Evolutionary conservation across 2,113 vertebrate genomes (phyloP).

Genomic region (Crotalus horridus): DNA sequence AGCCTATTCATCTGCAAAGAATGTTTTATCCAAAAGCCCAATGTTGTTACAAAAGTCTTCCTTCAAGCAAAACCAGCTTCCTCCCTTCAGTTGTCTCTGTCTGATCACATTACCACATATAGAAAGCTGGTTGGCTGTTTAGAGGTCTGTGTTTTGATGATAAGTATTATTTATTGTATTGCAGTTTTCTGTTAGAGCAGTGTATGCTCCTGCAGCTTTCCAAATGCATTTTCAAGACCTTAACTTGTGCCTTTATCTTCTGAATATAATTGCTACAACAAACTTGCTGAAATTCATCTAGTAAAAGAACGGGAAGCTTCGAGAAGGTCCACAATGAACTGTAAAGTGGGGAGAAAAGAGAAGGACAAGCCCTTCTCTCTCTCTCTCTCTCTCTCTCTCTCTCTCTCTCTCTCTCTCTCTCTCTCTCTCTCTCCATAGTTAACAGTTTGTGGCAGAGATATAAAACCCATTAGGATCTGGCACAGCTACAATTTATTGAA

Average conservation of each 20-base stretch:
- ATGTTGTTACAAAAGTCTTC: conserved; percentile 42
- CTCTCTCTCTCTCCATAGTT: not conserved
- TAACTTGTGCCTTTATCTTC: conserved; percentile 40
- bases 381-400: not conserved
- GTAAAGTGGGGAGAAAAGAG: conserved; percentile 2
- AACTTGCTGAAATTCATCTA: conserved; percentile 36
- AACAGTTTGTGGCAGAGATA: conserved; percentile 33
- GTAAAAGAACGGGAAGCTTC: conserved; percentile 15
- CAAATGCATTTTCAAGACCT: conserved; percentile 39
- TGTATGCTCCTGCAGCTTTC: conserved; percentile 31
- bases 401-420: no score
- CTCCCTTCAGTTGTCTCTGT: conserved; percentile 34
- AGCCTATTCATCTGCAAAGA: conserved; percentile 26
- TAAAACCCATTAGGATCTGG: conserved; percentile 46
- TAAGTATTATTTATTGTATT: conserved; percentile 54
- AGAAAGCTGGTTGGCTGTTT: conserved; percentile 38
- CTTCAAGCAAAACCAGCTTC: conserved; percentile 23
- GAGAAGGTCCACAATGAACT: conserved; percentile 18
- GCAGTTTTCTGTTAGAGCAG: conserved; percentile 32
- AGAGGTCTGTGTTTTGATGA: conserved; percentile 49
- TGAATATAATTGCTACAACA: conserved; percentile 43
- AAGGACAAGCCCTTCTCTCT: conserved; percentile 9
- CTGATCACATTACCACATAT: conserved; percentile 27
- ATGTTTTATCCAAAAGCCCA: conserved; percentile 36
- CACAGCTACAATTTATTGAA: conserved; percentile 29